Base-by-base conservation (phyloP, 1,140 invertebrate genomes). In the Chelonus insularis region DNA sequence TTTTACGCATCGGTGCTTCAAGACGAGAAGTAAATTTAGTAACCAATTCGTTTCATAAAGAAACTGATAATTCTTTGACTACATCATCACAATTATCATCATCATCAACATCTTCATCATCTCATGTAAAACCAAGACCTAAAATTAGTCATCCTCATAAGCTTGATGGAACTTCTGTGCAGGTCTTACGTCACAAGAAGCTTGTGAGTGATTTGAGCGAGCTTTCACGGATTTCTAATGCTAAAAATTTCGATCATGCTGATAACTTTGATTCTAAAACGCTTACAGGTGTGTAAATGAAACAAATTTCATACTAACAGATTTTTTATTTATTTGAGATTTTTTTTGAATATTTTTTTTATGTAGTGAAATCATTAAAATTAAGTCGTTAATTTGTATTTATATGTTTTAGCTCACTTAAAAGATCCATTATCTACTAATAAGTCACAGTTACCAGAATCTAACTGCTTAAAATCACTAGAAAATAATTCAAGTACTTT, bases 111-210 rank as follows among this genome's bases (percentile, higher is more conserved):
- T 73, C 70, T 66, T 83, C 54, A n/a, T 87, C 64, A 72, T 79
- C 68, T 41, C 83, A 67, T 68, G 84, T 85, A 0, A 89, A 90
- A 70, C 88, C 89, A 0, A 83, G 91, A 14, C 79, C 92, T 7
- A 90, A 94, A 41, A 95, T 95, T 48, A 92, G 95, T 64, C 93
- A 95, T 84, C 93, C 93, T 9, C 80, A 91, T 52, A 92, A 95
- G 67, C 83, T 94, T 12, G 92, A 93, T 75, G 89, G 89, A 8
- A 87, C 88, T 1, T 88, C 82, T 16, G 90, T 92, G 0, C 89
- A 93, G 71, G 90, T 93, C 1, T 83, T 93, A 36, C 86, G 87
- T 68, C 84, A 85, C 43, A 86, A 86, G 68, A 78, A 79, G 59
- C 78, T 83, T 63, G 70, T 75, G 34, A 77, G 73, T 12, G 78